These are phyloP conservation scores for Agonopterix arenella DNA, from an alignment of 2,888 invertebrate species.

Conservation along the genomic window DNA sequence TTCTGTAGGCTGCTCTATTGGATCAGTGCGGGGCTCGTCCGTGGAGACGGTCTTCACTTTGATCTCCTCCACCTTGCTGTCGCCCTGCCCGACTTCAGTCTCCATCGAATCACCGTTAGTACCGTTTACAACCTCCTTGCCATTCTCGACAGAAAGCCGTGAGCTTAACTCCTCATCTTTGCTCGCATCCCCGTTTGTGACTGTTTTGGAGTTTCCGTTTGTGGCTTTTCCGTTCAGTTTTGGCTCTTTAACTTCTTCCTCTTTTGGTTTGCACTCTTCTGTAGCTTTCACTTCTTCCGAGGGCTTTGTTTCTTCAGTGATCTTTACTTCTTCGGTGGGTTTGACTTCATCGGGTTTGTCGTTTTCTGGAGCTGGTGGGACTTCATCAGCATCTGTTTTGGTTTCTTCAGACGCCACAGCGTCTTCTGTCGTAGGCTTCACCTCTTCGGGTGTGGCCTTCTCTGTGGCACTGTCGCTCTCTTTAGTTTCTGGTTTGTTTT, in stretches of 20 bases:
- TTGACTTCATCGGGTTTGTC: slow-evolving; percentile 4
- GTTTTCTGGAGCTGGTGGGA: slow-evolving; percentile 1
- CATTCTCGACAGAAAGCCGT: slow-evolving; percentile 53
- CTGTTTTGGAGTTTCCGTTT: slow-evolving; percentile 40
- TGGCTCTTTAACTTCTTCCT: slow-evolving; percentile 22
- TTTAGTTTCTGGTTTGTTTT: slow-evolving; percentile 5
- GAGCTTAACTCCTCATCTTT: slow-evolving; percentile 48
- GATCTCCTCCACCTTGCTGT: slow-evolving; percentile 60
- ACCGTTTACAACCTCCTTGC: slow-evolving; percentile 41
- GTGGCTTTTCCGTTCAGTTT: slow-evolving; percentile 50
- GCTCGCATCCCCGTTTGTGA: slow-evolving; percentile 49
- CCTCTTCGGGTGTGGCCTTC: slow-evolving; percentile 4
- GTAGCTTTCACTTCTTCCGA: slow-evolving; percentile 10
- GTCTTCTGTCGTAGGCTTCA: slow-evolving; percentile 13
- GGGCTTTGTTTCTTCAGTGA: slow-evolving; percentile 3
- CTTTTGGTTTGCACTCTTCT: slow-evolving; percentile 25
- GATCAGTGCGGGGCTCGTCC: slow-evolving; percentile 58
- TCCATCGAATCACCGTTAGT: slow-evolving; percentile 33
- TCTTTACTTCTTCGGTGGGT: not conserved
- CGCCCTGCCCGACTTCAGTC: slow-evolving; percentile 48
- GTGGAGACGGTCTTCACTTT: slow-evolving; percentile 75
- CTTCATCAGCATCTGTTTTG: slow-evolving; percentile 13
- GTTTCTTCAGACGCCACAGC: slow-evolving; percentile 9
- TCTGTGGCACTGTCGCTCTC: slow-evolving; percentile 14
- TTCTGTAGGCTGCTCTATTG: slow-evolving; percentile 70